phyloP scores from a whole-genome alignment of 1,140 invertebrate genomes.

The Sweltsa coloradensis region DNA sequence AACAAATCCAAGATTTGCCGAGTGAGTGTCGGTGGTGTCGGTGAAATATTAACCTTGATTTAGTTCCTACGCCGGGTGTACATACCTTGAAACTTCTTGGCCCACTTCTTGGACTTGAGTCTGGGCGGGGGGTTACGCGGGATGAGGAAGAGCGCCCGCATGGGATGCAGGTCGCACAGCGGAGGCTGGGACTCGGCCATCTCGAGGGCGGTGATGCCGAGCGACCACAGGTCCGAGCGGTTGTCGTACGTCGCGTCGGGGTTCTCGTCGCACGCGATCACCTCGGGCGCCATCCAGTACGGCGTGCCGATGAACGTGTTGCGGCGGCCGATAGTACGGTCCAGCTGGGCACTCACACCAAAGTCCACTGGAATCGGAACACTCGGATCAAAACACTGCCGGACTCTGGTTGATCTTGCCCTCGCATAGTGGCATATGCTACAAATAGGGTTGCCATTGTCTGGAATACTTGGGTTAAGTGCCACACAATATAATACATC shows the following conservation, averaged over 20 bases:
- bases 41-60: too few species aligned
- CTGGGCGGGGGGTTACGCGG: conserved; percentile 93
- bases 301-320: conserved; percentile 99
- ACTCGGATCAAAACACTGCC: too few species aligned
- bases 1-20: too few species aligned
- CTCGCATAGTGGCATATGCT: too few species aligned
- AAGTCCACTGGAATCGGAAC: conserved; percentile 99
- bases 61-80: too few species aligned
- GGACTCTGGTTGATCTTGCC: too few species aligned
- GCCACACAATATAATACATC: too few species aligned
- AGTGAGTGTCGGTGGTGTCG: too few species aligned
- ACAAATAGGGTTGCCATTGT: too few species aligned
- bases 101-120: conserved; percentile 98
- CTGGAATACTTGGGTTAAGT: too few species aligned
- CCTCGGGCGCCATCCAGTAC: conserved; percentile 95
- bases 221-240: conserved; percentile 95
- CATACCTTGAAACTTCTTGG: conserved; percentile 80
- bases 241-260: conserved; percentile 99
- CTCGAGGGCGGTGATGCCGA: conserved; percentile 97
- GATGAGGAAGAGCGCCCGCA: conserved; percentile 97
- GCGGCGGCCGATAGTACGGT: conserved; percentile 94
- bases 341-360: conserved; percentile 97
- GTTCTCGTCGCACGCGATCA: conserved; percentile 99
- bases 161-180: conserved; percentile 97
- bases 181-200: conserved; percentile 99